Evolutionary conservation across 2,113 vertebrate species (phyloP), one percentile per base, ranked within the genome.

Genomic region (Rostratula benghalensis): DNA sequence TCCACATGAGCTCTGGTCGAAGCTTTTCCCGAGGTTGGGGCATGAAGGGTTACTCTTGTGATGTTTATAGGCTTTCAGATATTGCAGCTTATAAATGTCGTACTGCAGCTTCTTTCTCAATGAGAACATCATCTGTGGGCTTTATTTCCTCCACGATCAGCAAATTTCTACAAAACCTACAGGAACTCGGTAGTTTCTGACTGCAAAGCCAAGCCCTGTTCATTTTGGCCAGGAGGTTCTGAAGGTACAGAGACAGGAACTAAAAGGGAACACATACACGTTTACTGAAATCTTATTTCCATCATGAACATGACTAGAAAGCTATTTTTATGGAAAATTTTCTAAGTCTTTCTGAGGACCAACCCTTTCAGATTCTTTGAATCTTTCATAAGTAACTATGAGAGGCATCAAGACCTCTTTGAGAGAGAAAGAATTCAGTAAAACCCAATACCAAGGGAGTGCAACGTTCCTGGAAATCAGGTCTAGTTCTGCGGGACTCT

Each of bases 121-220:
- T 2, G 11, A 77, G 37, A 83, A 45, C 43, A 71, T 25, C 27
- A 59, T 9, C 54, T 35, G 17, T 16, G 37, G n/a, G n/a, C n/a
- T 88, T 33, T 63, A 14, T 70, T 11, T 41, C 30, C 59, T 10
- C 43, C 51, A 21, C 1, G 6, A 48, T 19, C 83, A 74, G 30
- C 51, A 59, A 54, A 23, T 25, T 74, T 53, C 75, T 60, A 51
- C 45, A 39, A 76, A 54, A 76, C 56, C 30, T 54, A 13, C 9
- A 21, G n/a, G 39, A 31, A 54, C 33, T 9, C 53, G 10, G 37
- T 2, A 28, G 53, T 6, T 37, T 33, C 43, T 13, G 54, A 30
- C 39, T 31, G 24, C 39, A n/a, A 69, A 61, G 27, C 18, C 0
- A 0, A 65, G 31, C 1, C 0, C 5, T 0, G 37, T 3, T 80